Base-by-base conservation (phyloP, 2,797 vertebrate species). In the Crypturellus tataupa region DNA sequence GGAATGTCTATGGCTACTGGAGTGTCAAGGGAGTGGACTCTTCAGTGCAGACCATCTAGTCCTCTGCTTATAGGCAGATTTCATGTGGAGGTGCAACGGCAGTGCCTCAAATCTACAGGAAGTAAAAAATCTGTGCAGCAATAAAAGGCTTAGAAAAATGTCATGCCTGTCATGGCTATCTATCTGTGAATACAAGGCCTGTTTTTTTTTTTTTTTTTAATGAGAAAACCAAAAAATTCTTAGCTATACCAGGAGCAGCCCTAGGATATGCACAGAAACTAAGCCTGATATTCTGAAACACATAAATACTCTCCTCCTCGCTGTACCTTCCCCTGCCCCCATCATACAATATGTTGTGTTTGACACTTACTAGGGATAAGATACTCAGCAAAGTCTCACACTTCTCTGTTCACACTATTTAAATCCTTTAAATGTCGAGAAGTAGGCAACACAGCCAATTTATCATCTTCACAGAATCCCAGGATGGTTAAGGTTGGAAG, bases 241-340 rank as follows among this genome's bases (percentile, higher is more conserved):
- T 12, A 56, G 17, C 21, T 94, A n/a, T 33, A 85, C 20, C 35
- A 92, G 0, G 13, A 78, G 60, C 59, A 94, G 24, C 55, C 37
- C 70, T 73, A 39, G 19, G 76, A 93, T 23, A 47, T 64, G 33
- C 25, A 84, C 25, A 67, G 37, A 47, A 35, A 27, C 19, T 37
- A 60, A 47, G 33, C 47, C 47, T 13, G 12, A 27, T 37, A 20
- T 37, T 33, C 58, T 29, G 44, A 75, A 60, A n/a, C 25, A 29
- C 25, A 44, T 12, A 49, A 73, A 44, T 73, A 56, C 63, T 93
- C 89, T 73, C 27, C 39, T 72, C 27, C 53, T 84, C 55, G 72
- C 40, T 51, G 60, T 86, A 79, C 59, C 59, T 16, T 15, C 76
- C 27, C 31, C 10, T 10, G n/a, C 56, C 24, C 33, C 16, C 17